Conservation (phyloP, 2,113 vertebrate genomes). For the Phyllostomus discolor region DNA sequence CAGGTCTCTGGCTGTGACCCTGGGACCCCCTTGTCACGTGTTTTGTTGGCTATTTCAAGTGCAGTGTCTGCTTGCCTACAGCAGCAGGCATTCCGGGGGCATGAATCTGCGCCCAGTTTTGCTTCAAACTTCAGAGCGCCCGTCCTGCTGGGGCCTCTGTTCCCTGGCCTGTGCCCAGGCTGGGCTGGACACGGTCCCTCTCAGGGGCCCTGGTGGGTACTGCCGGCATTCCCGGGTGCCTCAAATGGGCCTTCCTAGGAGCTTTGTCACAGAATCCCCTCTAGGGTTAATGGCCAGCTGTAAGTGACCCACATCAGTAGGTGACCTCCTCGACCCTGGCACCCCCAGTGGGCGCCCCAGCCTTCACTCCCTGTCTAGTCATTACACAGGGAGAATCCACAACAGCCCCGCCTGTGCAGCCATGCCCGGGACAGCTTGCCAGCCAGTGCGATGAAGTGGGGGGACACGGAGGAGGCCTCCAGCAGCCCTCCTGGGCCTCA, state of each 20-base stretch:
- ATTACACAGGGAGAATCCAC: background rate
- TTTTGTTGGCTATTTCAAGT: background rate
- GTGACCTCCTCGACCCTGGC: background rate
- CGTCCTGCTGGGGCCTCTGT: background rate
- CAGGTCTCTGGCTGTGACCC: background rate
- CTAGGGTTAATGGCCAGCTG: background rate
- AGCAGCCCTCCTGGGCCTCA: background rate
- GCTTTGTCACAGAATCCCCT: background rate
- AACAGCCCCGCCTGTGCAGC: background rate
- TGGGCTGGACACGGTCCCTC: background rate
- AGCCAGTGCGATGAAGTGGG: background rate
- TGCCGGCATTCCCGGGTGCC: background rate
- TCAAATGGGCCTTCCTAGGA: background rate
- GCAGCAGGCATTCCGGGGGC: background rate
- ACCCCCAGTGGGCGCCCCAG: background rate
- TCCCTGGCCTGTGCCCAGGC: background rate
- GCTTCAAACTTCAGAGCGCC: background rate
- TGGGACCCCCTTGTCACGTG: background rate
- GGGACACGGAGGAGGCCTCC: background rate
- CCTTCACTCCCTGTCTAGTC: background rate
- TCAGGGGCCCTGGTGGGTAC: too few relatives aligned
- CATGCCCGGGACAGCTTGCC: background rate
- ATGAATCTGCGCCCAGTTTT: background rate
- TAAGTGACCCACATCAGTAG: background rate
- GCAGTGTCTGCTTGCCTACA: background rate